phyloP scores from a whole-genome alignment of 2,888 invertebrate species.

The Hydraecia micacea region DNA sequence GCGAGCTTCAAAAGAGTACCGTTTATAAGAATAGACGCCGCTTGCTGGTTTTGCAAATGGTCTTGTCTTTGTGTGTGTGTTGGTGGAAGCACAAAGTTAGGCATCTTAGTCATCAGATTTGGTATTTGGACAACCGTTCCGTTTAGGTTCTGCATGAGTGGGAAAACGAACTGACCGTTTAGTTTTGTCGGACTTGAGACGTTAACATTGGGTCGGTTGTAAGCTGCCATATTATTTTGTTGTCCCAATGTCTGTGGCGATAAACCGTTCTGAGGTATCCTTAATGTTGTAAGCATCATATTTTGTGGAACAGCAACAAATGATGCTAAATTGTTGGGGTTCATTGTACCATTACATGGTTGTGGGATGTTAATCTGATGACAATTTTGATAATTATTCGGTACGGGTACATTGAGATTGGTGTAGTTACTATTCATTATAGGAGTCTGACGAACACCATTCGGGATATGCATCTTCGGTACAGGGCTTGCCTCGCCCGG shows the following conservation, averaged over 20 bases:
- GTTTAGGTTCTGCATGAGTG: slow-evolving; percentile 91
- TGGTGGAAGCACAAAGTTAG: slow-evolving; percentile 88
- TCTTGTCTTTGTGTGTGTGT: slow-evolving; percentile 83
- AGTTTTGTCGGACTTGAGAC: slow-evolving; percentile 87
- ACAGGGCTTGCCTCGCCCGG: slow-evolving; percentile 81
- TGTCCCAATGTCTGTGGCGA: slow-evolving; percentile 82
- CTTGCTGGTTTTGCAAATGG: slow-evolving; percentile 84
- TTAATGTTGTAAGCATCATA: slow-evolving; percentile 90
- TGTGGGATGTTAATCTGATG: slow-evolving; percentile 86
- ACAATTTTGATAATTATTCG: slow-evolving; percentile 85
- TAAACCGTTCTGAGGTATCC: slow-evolving; percentile 89
- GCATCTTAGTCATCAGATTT: slow-evolving; percentile 90
- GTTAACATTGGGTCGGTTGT: slow-evolving; percentile 83
- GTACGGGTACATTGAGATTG: slow-evolving; percentile 83
- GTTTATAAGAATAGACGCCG: slow-evolving; percentile 87
- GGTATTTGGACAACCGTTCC: slow-evolving; percentile 91
- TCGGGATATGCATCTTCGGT: slow-evolving; percentile 85
- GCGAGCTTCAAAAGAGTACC: slow-evolving; percentile 88
- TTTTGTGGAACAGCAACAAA: slow-evolving; percentile 89
- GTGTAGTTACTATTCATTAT: slow-evolving; percentile 83
- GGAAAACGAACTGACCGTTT: slow-evolving; percentile 90
- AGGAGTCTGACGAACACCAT: slow-evolving; percentile 84
- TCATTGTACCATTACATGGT: slow-evolving; percentile 83
- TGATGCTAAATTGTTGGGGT: slow-evolving; percentile 84
- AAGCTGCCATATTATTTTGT: slow-evolving; percentile 83